Evolutionary conservation across 2,888 invertebrate species (phyloP).

Genomic region (Lathronympha strigana): DNA sequence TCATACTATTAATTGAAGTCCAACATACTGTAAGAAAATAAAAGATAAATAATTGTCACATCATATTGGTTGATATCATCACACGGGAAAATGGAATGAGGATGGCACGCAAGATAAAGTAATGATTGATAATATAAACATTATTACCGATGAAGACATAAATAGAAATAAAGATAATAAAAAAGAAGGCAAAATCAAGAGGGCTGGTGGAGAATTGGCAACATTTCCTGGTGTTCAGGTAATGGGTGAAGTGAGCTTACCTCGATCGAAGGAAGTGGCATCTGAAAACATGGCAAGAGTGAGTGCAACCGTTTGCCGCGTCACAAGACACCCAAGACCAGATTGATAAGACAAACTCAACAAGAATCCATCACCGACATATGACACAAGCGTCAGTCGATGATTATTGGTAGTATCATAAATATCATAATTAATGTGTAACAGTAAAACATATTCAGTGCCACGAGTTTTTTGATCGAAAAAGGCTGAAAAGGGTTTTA

Average conservation of each 20-base stretch:
- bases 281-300: slow-evolving; percentile 77
- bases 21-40: slow-evolving; percentile 35
- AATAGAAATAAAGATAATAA: slow-evolving; percentile 42
- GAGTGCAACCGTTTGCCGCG: slow-evolving; percentile 55
- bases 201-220: slow-evolving; percentile 65
- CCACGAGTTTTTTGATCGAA: too few species aligned
- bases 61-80: slow-evolving; percentile 7
- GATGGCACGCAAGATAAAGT: slow-evolving; percentile 28
- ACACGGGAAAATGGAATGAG: slow-evolving; percentile 27
- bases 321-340: slow-evolving; percentile 42
- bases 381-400: too few species aligned
- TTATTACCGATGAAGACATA: slow-evolving; percentile 42
- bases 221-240: slow-evolving; percentile 72
- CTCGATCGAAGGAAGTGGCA: slow-evolving; percentile 72
- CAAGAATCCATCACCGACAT: background rate
- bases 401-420: too few species aligned
- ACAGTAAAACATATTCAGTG: too few species aligned
- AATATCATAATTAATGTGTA: too few species aligned
- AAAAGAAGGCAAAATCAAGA: slow-evolving; percentile 48
- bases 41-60: slow-evolving; percentile 31
- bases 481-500: too few species aligned
- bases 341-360: slow-evolving; percentile 5
- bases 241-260: slow-evolving; percentile 72
- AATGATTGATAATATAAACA: slow-evolving; percentile 28
- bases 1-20: slow-evolving; percentile 11